A percentile compares a stretch with the other conserved stretches of the same genome.
Evolutionary conservation across 2,113 vertebrate species (phyloP).

Genomic region (Osmerus mordax): DNA sequence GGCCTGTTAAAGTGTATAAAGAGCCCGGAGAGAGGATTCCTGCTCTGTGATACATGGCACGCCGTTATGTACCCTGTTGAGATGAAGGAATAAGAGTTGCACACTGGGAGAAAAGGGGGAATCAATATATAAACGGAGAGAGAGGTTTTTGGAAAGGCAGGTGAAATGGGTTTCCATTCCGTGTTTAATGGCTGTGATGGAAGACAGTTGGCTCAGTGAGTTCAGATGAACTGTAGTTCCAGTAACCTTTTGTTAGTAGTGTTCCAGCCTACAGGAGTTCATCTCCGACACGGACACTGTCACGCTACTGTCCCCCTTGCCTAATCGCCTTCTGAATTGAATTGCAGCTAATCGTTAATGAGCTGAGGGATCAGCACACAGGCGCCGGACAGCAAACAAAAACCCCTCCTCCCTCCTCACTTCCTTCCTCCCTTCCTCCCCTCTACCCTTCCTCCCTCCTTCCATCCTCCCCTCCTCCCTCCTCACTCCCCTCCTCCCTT

Average conservation of each 20-base stretch:
- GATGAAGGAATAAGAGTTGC: too few relatives aligned
- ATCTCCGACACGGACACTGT: conserved; percentile 20
- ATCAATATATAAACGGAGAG: too few relatives aligned
- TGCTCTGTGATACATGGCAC: background rate
- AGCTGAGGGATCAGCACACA: conserved; percentile 32
- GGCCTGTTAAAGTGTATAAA: conserved; percentile 10
- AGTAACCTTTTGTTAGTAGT: background rate
- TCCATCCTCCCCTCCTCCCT: background rate
- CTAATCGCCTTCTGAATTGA: conserved; percentile 32
- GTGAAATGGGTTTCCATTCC: too few relatives aligned
- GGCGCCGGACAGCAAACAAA: conserved; percentile 19
- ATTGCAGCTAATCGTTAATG: conserved; percentile 24
- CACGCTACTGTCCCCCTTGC: conserved; percentile 8
- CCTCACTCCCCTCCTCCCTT: background rate
- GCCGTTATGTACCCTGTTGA: conserved; percentile 10
- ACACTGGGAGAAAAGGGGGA: too few relatives aligned
- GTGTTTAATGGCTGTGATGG: too few relatives aligned
- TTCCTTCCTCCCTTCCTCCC: background rate
- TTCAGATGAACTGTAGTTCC: too few relatives aligned
- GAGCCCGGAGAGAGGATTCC: conserved; percentile 21
- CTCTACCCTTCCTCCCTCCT: background rate
- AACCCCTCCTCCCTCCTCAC: background rate
- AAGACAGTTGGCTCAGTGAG: too few relatives aligned
- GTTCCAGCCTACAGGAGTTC: background rate
- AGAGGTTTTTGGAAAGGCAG: too few relatives aligned